A percentile compares a stretch with the other conserved stretches of the same genome.
These are phyloP conservation scores for Pangasius larnaudii DNA, from an alignment of 2,797 vertebrate species.

Conservation along the genomic window DNA sequence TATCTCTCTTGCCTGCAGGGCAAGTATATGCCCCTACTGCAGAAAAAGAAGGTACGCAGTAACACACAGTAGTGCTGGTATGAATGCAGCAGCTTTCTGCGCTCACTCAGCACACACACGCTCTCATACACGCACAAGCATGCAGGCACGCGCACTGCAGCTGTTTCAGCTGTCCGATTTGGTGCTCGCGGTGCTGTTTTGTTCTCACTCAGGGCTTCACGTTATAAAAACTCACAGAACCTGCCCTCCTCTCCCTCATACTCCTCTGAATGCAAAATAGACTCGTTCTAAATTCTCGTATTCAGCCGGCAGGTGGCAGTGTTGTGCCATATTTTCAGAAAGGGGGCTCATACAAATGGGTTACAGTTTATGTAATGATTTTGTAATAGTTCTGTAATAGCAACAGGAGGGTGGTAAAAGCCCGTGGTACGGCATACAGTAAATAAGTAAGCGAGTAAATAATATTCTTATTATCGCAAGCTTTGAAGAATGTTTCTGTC, in stretches of 20 bases:
- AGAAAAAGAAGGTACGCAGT: conserved; percentile 62
- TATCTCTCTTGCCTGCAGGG: conserved; percentile 61
- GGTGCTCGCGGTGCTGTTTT: neutral
- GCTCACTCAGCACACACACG: neutral
- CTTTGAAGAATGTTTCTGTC: neutral
- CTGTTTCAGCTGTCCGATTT: conserved; percentile 28
- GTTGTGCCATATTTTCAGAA: neutral
- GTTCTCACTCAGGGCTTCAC: neutral
- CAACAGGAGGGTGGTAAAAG: neutral
- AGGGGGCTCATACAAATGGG: neutral
- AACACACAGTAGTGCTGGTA: conserved; percentile 23
- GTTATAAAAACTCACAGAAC: conserved; percentile 13
- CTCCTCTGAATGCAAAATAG: neutral
- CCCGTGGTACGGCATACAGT: neutral
- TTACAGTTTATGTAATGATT: neutral
- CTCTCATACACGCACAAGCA: conserved; percentile 21
- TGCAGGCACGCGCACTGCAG: neutral
- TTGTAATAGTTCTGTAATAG: neutral
- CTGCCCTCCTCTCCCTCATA: no score
- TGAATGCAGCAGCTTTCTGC: conserved; percentile 41
- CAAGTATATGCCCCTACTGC: conserved; percentile 64
- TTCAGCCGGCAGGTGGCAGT: conserved; percentile 29
- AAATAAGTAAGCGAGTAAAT: neutral
- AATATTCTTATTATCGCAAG: neutral
- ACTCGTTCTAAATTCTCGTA: neutral